Base-by-base conservation (phyloP, 2,888 invertebrate species). In the Nomada flava region DNA sequence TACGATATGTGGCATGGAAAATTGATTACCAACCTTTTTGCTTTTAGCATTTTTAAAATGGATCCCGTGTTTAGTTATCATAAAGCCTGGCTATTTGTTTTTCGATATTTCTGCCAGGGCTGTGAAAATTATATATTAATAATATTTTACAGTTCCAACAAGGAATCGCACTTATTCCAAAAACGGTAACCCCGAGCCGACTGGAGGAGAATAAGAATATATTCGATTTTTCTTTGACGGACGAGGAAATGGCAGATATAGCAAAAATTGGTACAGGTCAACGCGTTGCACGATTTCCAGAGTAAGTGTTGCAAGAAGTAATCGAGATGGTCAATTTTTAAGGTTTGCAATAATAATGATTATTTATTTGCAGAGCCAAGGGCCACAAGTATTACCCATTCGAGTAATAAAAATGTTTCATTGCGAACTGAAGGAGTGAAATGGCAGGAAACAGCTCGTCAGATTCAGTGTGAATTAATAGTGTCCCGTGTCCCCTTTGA, bases 191-290 rank as follows among this genome's bases (percentile, higher is more conserved):
- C 11, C 94, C 95, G 85, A 88, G 92, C 0, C 94, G 96, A 44
- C 95, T 97, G 76, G 93, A 94, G n/a, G 94, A 95, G 90, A 97
- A 97, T 92, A 94, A 95, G 83, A 89, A 96, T 68, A 95, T 96
- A 72, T 95, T 95, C 89, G 95, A 96, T 91, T 96, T 96, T 91
- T 92, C 94, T 57, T 92, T 96, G 76, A 91, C 94, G 0, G 87
- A 92, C 0, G 95, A 95, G 0, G 96, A 96, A 81, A 90, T 94
- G 90, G 85, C 87, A 2, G 76, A 82, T 13, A 90, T 95, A 11
- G 91, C 92, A 53, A 74, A 83, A 1, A 88, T 94, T 63, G 95
- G 97, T 87, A 96, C 96, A 81, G 96, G 96, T 90, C 96, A 96
- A 1, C 95, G 97, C n/a, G 93, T 96, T 62, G 95, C 95, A 71